Evolutionary conservation across 1,140 invertebrate species (phyloP).

Genomic region (Cardiocondyla obscurior): DNA sequence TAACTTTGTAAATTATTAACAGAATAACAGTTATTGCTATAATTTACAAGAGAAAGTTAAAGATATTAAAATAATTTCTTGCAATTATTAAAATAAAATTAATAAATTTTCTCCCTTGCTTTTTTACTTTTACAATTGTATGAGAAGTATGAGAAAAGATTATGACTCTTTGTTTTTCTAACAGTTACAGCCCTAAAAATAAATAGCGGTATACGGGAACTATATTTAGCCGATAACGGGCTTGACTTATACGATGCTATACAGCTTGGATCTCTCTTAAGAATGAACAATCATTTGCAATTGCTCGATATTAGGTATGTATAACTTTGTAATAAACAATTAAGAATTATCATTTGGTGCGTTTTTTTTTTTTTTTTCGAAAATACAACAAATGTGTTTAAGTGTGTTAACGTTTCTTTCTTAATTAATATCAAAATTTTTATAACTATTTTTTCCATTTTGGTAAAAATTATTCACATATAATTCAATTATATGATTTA

Average conservation of each 20-base stretch:
- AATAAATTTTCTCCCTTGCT: not conserved
- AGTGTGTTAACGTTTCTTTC: slow-evolving; percentile 3
- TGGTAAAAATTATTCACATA: slow-evolving; percentile 10
- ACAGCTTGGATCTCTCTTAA: slow-evolving; percentile 89
- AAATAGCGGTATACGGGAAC: slow-evolving; percentile 91
- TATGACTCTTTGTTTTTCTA: slow-evolving; percentile 28
- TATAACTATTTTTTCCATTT: not conserved
- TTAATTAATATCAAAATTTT: not conserved
- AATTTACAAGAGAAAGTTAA: slow-evolving; percentile 19
- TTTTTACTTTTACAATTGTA: not conserved
- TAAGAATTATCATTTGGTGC: not conserved
- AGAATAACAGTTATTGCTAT: not conserved
- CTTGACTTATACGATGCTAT: slow-evolving; percentile 90
- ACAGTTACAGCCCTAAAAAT: slow-evolving; percentile 91
- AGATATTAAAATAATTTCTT: not conserved
- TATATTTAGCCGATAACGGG: slow-evolving; percentile 93
- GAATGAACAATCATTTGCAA: slow-evolving; percentile 88
- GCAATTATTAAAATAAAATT: slow-evolving; percentile 2
- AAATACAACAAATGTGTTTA: not conserved
- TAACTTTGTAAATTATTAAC: not conserved
- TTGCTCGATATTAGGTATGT: slow-evolving; percentile 89
- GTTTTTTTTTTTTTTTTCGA: slow-evolving; percentile 1
- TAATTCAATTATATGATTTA: not conserved
- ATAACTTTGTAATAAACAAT: slow-evolving; percentile 44
- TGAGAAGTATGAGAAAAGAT: no score